Conservation (phyloP, 2,797 vertebrate genomes). For the Poecilia picta region DNA sequence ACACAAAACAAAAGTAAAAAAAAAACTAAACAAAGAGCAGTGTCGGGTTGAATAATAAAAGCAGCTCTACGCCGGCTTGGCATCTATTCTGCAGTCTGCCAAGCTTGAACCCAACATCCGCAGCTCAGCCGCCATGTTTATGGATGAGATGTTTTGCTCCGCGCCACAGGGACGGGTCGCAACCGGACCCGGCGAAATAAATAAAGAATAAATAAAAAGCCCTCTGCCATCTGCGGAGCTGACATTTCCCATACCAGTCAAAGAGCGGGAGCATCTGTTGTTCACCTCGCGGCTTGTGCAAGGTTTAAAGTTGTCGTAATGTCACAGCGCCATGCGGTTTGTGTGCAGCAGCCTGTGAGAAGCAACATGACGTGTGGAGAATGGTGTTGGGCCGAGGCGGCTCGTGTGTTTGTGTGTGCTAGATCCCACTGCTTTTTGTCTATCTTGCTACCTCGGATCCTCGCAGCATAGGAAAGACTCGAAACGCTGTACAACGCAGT, state of each 20-base stretch:
- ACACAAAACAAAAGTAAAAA: conserved; percentile 32
- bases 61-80: conserved; percentile 51
- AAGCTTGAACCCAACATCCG: conserved; percentile 33
- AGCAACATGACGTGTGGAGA: conserved; percentile 54
- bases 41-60: conserved; percentile 61
- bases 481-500: neutral
- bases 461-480: neutral
- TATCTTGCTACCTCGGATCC: neutral
- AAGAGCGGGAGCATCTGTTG: conserved; percentile 65
- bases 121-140: conserved; percentile 67
- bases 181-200: conserved; percentile 46
- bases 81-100: conserved; percentile 52
- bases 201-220: conserved; percentile 48
- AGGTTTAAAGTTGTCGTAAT: conserved; percentile 58
- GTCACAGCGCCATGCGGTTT: conserved; percentile 67
- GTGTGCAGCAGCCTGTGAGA: conserved; percentile 42
- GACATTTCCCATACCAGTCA: conserved; percentile 69
- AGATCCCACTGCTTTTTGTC: conserved; percentile 6
- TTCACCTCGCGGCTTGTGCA: conserved; percentile 55
- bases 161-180: conserved; percentile 59
- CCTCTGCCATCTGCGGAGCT: conserved; percentile 67
- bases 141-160: conserved; percentile 70
- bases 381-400: conserved; percentile 31
- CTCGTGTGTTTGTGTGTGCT: neutral
- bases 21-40: conserved; percentile 6